Evolutionary conservation across 2,113 vertebrate species (phyloP).

Genomic region (Gobio gobio): DNA sequence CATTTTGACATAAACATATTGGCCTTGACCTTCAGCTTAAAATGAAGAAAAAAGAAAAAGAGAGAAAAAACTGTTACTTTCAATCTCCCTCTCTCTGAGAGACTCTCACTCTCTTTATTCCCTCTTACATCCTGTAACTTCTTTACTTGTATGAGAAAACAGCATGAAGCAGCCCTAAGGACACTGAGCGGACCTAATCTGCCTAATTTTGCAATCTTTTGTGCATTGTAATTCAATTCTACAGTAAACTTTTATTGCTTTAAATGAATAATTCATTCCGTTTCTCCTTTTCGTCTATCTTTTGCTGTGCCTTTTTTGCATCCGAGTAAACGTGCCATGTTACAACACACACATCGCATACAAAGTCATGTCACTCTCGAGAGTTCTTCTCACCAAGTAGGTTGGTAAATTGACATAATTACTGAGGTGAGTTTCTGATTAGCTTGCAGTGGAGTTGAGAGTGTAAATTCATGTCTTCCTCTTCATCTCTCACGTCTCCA

Average conservation of each 20-base stretch:
- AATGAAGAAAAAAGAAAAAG: not conserved
- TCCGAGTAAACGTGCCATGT: not conserved
- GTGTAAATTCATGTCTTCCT: slow-evolving; percentile 9
- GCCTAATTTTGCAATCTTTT: not conserved
- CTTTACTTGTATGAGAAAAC: not conserved
- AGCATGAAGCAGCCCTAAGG: not conserved
- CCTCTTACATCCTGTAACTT: not conserved
- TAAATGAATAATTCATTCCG: slow-evolving; percentile 9
- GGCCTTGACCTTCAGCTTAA: slow-evolving; percentile 44
- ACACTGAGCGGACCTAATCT: not conserved
- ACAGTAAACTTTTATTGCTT: not conserved
- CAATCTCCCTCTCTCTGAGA: slow-evolving; percentile 13
- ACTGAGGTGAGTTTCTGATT: slow-evolving; percentile 34
- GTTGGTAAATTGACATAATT: slow-evolving; percentile 44
- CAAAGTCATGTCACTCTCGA: slow-evolving; percentile 20
- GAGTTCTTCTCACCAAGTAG: slow-evolving; percentile 22
- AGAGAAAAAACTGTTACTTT: slow-evolving; percentile 22
- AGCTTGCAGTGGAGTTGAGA: slow-evolving; percentile 30
- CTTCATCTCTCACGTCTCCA: slow-evolving; percentile 17
- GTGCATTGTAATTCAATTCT: slow-evolving; percentile 13
- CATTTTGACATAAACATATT: not conserved
- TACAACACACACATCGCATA: not conserved
- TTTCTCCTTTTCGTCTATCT: not conserved
- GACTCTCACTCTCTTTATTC: not conserved
- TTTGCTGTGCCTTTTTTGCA: not conserved